Evolutionary conservation across 1,140 invertebrate genomes (phyloP), one percentile per base, ranked within the genome.

Genomic region (Drosophila yakuba): DNA sequence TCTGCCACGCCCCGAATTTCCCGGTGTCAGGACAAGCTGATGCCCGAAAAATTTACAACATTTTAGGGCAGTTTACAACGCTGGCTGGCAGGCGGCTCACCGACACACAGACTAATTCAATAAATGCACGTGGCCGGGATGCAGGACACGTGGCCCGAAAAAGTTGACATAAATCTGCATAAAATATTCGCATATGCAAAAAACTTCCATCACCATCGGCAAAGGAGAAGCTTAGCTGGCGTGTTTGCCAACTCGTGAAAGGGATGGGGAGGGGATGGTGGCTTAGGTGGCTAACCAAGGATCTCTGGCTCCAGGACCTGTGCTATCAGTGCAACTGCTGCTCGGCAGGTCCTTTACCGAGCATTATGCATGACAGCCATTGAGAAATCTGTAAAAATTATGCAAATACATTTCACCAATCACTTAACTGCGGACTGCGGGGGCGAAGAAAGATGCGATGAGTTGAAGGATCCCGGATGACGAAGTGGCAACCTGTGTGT

Each of bases 101-200:
- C 38, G 43, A 48, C 62, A 76, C 73, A 82, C 61, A 80, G 58
- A 80, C 69, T 88, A 88, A 86, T 86, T 86, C 83, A 86, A 86
- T 86, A 83, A 88, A 64, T 88, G 82, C 82, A 85, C 83, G 83
- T 85, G 82, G 59, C 50, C 64, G 76, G 73, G 62, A 80, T 84
- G 80, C 80, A 76, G 81, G 61, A 78, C 83, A 88, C 83, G 74
- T 82, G 75, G 69, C 79, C 74, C 66, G 32, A 66, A 75, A 83
- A 88, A 89, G 84, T 88, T 89, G 83, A 88, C 83, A 88, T 88
- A 83, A 88, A 88, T 89, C 83, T 88, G 84, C 83, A 88, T 88
- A 88, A 88, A 89, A 89, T 88, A 88, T 88, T 89, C 83, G 76
- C 79, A 88, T 86, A 85, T 86, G 82, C 78, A 78, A 86, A 82